These are phyloP conservation scores for Gymnorhina tibicen DNA, from an alignment of 2,113 vertebrate genomes.

Conservation along the genomic window DNA sequence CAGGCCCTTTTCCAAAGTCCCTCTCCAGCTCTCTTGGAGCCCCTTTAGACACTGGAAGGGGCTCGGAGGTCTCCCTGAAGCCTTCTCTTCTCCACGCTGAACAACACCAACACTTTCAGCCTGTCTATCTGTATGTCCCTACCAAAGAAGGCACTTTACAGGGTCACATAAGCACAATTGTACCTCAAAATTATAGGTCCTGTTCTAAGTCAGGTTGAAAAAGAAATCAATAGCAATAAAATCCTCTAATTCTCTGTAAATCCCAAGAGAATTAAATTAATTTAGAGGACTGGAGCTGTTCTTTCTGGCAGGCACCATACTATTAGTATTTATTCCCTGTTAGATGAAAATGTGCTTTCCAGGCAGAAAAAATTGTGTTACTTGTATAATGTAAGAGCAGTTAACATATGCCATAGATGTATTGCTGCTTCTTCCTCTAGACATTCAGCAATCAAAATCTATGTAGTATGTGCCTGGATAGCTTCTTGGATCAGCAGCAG, in stretches of 20 bases:
- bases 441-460: background rate
- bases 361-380: background rate
- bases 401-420: background rate
- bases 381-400: background rate
- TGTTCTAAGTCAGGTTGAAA: background rate
- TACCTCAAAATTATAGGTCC: background rate
- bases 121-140: background rate
- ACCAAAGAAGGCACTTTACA: background rate
- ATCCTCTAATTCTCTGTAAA: background rate
- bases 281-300: background rate
- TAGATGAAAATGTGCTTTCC: background rate
- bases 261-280: background rate
- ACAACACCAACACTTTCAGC: background rate
- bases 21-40: background rate
- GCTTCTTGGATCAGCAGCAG: background rate
- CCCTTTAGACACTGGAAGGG: background rate
- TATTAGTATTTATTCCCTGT: background rate
- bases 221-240: constrained; percentile 10
- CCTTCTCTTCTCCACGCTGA: background rate
- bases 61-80: background rate
- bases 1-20: background rate
- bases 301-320: background rate
- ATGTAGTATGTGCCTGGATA: background rate
- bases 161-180: background rate
- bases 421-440: background rate